Conservation (phyloP, 2,888 invertebrate genomes). For the Polylopha cassiicola region DNA sequence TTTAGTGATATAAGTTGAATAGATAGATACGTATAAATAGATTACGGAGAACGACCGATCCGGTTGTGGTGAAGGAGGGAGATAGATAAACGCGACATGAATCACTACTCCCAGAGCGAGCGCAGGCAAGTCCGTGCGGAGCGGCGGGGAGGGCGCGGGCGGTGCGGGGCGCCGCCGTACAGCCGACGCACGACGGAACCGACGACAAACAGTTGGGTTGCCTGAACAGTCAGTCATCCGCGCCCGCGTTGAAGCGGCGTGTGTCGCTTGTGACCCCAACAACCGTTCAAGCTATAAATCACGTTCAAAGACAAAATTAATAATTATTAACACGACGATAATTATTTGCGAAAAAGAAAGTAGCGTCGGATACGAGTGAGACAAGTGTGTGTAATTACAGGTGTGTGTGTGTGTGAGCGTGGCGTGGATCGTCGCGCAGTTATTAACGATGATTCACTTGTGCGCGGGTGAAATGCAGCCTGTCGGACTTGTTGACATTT, state of each 20-base stretch:
- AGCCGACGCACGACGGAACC: constrained; percentile 63
- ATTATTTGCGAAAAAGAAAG: constrained; percentile 45
- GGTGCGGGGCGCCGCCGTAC: constrained; percentile 46
- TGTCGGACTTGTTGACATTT: constrained; percentile 75
- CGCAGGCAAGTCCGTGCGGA: constrained; percentile 52
- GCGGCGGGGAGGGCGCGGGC: constrained; percentile 42
- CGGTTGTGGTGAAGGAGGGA: constrained; percentile 76
- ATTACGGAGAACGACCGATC: constrained; percentile 76
- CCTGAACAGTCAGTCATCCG: constrained; percentile 69
- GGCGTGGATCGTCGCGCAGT: constrained; percentile 74
- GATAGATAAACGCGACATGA: constrained; percentile 77
- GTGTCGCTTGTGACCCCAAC: constrained; percentile 48
- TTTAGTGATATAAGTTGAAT: constrained; percentile 63
- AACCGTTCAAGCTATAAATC: constrained; percentile 38
- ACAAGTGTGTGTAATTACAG: constrained; percentile 62
- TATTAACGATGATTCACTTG: constrained; percentile 77
- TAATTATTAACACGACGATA: constrained; percentile 39
- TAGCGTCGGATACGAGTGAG: constrained; percentile 43
- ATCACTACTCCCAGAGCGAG: constrained; percentile 70
- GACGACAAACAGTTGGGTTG: constrained; percentile 43
- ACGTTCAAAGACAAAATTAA: constrained; percentile 45
- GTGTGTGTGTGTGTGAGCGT: constrained; percentile 60
- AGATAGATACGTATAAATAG: constrained; percentile 72
- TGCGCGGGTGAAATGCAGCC: constrained; percentile 75
- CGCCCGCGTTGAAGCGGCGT: constrained; percentile 50